Conservation (phyloP, 2,888 invertebrate species). For the Melanophora roralis region DNA sequence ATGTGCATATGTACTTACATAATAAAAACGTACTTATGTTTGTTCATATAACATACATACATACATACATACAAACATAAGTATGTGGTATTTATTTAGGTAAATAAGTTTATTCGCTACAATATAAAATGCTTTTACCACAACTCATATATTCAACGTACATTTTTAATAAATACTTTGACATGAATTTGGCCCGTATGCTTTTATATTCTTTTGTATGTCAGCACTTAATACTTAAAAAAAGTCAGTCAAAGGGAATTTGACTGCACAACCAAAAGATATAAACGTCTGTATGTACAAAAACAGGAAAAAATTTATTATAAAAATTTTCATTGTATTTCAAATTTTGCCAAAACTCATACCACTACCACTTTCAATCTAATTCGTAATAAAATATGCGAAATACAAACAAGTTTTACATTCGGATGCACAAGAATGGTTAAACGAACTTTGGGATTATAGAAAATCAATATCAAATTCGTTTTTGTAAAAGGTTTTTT, state of each 20-base stretch:
- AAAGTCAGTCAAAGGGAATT: slow-evolving; percentile 26
- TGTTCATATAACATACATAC: too few relatives aligned
- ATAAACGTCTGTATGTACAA: neutral
- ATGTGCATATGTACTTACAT: neutral
- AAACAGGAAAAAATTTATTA: neutral
- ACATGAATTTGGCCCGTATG: neutral
- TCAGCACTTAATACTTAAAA: neutral
- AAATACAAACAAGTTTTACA: slow-evolving; percentile 5
- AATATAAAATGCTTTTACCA: neutral
- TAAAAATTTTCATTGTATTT: neutral
- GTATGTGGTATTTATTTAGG: neutral
- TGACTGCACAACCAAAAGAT: neutral
- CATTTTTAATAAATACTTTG: neutral
- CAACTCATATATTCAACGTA: neutral
- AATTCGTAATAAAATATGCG: neutral
- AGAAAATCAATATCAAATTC: slow-evolving; percentile 25
- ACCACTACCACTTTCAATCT: neutral
- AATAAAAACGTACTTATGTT: neutral
- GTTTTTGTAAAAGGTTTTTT: neutral
- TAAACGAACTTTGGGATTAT: neutral
- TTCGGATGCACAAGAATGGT: neutral
- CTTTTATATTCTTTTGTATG: neutral
- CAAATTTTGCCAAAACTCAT: neutral
- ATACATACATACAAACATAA: neutral
- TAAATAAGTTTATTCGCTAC: neutral